phyloP scores from a whole-genome alignment of 2,113 vertebrate genomes.

The Dipodomys stephensi region DNA sequence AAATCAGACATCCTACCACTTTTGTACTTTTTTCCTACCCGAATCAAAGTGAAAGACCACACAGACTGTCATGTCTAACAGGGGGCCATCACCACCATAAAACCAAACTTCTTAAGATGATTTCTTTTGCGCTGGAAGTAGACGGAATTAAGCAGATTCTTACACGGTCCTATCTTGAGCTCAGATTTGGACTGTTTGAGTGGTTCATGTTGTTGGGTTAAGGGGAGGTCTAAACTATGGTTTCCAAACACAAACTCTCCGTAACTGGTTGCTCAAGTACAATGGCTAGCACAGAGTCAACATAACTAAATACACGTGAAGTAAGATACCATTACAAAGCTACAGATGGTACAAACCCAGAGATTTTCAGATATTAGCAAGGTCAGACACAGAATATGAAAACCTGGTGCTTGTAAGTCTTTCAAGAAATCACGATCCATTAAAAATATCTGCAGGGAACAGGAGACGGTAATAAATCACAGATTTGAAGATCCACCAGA shows the following conservation, averaged over 20 bases:
- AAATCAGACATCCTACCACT: conserved; percentile 19
- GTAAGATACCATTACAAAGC: not conserved
- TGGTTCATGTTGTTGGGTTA: conserved; percentile 20
- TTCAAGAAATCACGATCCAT: conserved; percentile 27
- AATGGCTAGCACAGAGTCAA: conserved; percentile 47
- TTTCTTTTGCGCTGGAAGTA: not conserved
- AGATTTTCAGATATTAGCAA: conserved; percentile 1
- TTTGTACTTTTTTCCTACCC: conserved; percentile 43
- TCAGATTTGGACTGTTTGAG: not conserved
- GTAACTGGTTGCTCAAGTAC: conserved; percentile 42
- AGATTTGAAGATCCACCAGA: conserved; percentile 50
- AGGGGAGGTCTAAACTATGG: conserved; percentile 32
- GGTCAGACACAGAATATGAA: conserved; percentile 12
- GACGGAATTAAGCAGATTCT: not conserved
- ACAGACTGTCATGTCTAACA: not conserved
- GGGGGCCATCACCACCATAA: not conserved
- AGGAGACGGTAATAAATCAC: not conserved
- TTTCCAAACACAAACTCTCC: conserved; percentile 25
- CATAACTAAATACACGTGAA: conserved; percentile 26
- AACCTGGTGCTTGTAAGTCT: not conserved
- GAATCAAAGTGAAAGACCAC: conserved; percentile 30
- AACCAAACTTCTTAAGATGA: not conserved
- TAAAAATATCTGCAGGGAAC: not conserved
- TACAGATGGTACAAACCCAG: not conserved
- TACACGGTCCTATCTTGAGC: not conserved